Conservation (phyloP, 2,113 vertebrate genomes). For the Bos indicus region DNA sequence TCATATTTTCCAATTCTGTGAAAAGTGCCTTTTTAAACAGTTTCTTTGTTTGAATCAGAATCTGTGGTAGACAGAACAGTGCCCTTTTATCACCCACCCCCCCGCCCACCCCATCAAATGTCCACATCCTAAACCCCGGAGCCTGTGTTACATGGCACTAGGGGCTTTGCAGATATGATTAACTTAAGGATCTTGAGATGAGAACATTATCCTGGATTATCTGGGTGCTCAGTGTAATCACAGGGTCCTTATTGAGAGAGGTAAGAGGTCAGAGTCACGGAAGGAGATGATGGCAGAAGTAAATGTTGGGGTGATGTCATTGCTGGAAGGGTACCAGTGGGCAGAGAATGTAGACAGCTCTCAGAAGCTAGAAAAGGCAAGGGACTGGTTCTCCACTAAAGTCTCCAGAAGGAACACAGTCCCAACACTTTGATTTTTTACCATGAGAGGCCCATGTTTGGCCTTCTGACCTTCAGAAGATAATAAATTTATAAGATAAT, state of each 20-base stretch:
- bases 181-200: neutral
- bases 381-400: neutral
- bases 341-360: neutral
- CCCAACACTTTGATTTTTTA: neutral
- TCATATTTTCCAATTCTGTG: neutral
- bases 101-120: neutral
- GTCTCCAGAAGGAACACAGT: neutral
- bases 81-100: neutral
- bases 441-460: neutral
- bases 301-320: neutral
- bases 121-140: neutral
- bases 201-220: neutral
- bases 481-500: neutral
- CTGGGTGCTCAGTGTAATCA: neutral
- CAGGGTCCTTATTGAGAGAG: neutral
- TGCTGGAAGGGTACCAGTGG: neutral
- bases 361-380: neutral
- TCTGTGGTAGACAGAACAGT: neutral
- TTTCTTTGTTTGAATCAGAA: neutral
- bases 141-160: neutral
- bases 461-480: neutral
- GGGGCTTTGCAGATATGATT: neutral
- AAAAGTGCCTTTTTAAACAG: neutral
- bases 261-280: neutral
- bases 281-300: neutral